Evolutionary conservation across 2,113 vertebrate species (phyloP).

Genomic region (human): GRCh38 chr7:70212001-70212500

Average conservation of each 20-base stretch:
- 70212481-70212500: neutral
- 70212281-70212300: slow-evolving; percentile 19
- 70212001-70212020: neutral
- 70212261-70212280: slow-evolving; percentile 75
- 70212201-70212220: neutral
- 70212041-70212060: neutral
- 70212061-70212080: neutral
- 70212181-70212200: slow-evolving; percentile 39
- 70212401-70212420: neutral
- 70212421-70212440: neutral
- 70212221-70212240: neutral
- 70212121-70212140: neutral
- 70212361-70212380: slow-evolving; percentile 31
- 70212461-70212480: slow-evolving; percentile 52
- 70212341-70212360: slow-evolving; percentile 68
- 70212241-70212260: slow-evolving; percentile 51
- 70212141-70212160: neutral
- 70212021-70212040: slow-evolving; percentile 14
- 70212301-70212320: slow-evolving; percentile 53
- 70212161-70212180: neutral
- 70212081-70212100: neutral
- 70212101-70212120: neutral
- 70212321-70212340: slow-evolving; percentile 66
- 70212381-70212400: slow-evolving; percentile 40
- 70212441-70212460: slow-evolving; percentile 4